Percentiles rank a stretch among this genome's conserved stretches.
Conservation (phyloP, 2,888 invertebrate genomes). For the Athetis lepigone region DNA sequence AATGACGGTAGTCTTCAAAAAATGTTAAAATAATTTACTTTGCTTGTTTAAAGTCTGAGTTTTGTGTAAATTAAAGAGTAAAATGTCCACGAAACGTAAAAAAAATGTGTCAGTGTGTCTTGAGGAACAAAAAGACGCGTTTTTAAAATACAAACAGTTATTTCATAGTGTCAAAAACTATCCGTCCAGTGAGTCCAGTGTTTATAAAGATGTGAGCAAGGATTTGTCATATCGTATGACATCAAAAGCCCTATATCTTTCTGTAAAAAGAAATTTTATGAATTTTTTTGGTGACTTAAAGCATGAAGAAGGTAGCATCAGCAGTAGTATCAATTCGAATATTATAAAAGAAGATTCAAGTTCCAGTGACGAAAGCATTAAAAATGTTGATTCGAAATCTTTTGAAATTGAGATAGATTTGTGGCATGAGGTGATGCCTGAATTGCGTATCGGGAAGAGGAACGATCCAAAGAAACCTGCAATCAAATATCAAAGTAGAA, state of each 20-base stretch:
- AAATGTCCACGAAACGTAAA: too few species aligned
- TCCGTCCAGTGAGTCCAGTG: too few species aligned
- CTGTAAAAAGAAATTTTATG: slow-evolving; percentile 3
- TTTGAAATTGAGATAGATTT: slow-evolving; percentile 1
- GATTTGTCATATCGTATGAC: background rate
- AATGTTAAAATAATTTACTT: too few species aligned
- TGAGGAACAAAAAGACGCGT: too few species aligned
- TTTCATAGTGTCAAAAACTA: too few species aligned
- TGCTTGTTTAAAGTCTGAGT: too few species aligned
- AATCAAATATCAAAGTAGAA: background rate
- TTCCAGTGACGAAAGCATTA: background rate
- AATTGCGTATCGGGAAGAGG: background rate
- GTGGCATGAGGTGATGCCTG: background rate
- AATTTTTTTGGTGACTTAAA: slow-evolving; percentile 3
- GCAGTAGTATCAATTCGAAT: background rate
- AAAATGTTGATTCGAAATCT: background rate
- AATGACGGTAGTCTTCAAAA: too few species aligned
- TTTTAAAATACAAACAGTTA: too few species aligned
- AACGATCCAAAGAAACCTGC: background rate
- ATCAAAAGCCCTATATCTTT: background rate
- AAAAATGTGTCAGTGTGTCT: too few species aligned
- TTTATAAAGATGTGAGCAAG: slow-evolving; percentile 1
- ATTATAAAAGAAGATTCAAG: slow-evolving; percentile 1
- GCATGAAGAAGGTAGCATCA: background rate
- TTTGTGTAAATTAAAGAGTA: too few species aligned